Evolutionary conservation across 2,113 vertebrate species (phyloP), one percentile per base, ranked within the genome.

Genomic region (Pyrgilauda ruficollis): DNA sequence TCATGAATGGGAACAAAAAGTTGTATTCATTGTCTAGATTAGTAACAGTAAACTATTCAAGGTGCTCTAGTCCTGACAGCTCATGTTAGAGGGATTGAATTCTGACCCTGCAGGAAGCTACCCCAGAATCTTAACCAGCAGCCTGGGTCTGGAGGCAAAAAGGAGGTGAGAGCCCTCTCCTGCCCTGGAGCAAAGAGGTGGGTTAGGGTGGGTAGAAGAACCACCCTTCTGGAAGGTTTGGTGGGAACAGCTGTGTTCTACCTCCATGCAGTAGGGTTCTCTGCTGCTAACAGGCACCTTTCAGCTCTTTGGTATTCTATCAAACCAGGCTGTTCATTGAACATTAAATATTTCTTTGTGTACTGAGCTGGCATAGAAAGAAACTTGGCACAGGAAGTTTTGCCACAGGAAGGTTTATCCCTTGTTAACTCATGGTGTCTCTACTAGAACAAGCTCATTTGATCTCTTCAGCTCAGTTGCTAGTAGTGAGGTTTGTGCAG

Each of bases 11-110:
- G 56, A 93, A 93, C 52, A 96, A 89, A 86, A 88, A 37, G 35
- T 89, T 89, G 21, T 28, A 72, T 96, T 96, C 39, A 58, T 87
- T 86, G 22, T 63, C 72, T 56, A 58, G 61, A 72, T 86, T 86
- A 90, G 43, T 83, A 85, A 76, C 47, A 87, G 69, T 68, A 86
- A 95, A 94, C 83, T 88, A 93, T 80, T 84, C 55, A 86, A 92
- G 33, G 41, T 7, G 0, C 23, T 83, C n/a, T 26, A 73, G 37
- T 80, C 63, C 50, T 61, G 52, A 62, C 46, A 3, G 1, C 64
- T 87, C 50, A 18, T 4, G 1, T 67, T 31, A n/a, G 16, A 70
- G 27, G 18, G 76, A 75, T 56, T 37, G 8, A 80, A 80, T 80
- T 75, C 59, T 50, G 49, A 77, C 10, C 26, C 56, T 72, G 39